Conservation (phyloP, 2,113 vertebrate genomes). For the Sialia sialis region DNA sequence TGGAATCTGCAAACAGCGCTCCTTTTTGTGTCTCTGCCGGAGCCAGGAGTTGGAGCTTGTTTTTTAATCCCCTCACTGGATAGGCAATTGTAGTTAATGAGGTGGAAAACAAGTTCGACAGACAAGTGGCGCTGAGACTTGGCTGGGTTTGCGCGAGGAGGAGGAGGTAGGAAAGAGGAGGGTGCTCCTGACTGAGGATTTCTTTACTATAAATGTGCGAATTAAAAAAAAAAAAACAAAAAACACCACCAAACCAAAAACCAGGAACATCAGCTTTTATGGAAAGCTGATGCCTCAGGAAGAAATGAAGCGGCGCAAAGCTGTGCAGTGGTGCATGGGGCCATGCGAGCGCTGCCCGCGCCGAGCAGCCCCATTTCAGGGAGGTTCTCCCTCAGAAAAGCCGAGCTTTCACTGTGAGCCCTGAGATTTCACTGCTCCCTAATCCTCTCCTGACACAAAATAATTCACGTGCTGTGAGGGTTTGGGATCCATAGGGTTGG, state of each 20-base stretch:
- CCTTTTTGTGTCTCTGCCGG: neutral
- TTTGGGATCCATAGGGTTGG: neutral
- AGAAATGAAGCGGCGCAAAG: neutral
- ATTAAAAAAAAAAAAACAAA: neutral
- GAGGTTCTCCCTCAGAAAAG: neutral
- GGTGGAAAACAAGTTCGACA: constrained; percentile 13
- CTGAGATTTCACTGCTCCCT: neutral
- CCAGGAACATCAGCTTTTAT: neutral
- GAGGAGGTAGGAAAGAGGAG: neutral
- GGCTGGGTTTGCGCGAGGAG: neutral
- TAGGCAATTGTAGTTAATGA: constrained; percentile 37
- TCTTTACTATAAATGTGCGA: neutral
- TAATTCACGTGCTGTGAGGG: neutral
- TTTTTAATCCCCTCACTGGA: constrained; percentile 1
- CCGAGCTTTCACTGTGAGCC: neutral
- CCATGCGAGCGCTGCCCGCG: neutral
- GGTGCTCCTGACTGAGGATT: neutral
- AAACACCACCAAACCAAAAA: neutral
- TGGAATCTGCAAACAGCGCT: neutral
- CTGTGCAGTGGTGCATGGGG: neutral
- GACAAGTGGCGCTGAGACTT: neutral
- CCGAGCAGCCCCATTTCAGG: neutral
- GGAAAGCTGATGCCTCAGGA: neutral
- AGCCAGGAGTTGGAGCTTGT: neutral
- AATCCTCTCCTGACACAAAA: neutral